Percentiles rank a stretch among this genome's conserved stretches.
These are phyloP conservation scores for Potamilus streckersoni DNA, from an alignment of 1,140 invertebrate genomes.

Conservation along the genomic window DNA sequence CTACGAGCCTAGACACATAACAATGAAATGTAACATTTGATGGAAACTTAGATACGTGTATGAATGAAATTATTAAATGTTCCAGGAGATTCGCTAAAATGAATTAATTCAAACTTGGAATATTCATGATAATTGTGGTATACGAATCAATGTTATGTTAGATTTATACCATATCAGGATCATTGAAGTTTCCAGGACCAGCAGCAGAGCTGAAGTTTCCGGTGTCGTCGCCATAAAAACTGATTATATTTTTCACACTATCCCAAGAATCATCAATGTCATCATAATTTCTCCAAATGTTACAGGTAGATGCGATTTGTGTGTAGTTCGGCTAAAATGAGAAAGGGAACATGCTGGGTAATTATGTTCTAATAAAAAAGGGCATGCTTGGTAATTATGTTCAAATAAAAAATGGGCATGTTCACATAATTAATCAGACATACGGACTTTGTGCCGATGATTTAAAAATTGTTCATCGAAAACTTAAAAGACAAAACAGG, in stretches of 20 bases:
- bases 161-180: conserved; percentile 91
- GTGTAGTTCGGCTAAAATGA: conserved; percentile 44
- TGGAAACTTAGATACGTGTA: background rate
- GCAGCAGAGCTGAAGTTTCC: conserved; percentile 90
- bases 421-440: no score
- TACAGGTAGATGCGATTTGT: conserved; percentile 78
- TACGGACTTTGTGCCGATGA: no score
- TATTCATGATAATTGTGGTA: background rate
- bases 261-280: conserved; percentile 96
- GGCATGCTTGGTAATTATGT: conserved; percentile 24
- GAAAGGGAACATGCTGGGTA: background rate
- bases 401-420: no score
- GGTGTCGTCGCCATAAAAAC: conserved; percentile 96
- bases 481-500: no score
- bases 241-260: conserved; percentile 90
- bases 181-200: conserved; percentile 97
- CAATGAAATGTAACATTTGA: background rate
- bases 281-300: conserved; percentile 96
- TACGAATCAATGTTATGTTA: background rate
- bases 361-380: no score
- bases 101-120: background rate
- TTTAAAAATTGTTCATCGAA: no score
- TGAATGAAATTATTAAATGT: background rate
- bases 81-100: background rate
- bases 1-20: no score